Percentiles rank a stretch among this genome's conserved stretches.
These are phyloP conservation scores for Axea sp. DNA, from an alignment of 2,888 invertebrate genomes.

Conservation along the genomic window DNA sequence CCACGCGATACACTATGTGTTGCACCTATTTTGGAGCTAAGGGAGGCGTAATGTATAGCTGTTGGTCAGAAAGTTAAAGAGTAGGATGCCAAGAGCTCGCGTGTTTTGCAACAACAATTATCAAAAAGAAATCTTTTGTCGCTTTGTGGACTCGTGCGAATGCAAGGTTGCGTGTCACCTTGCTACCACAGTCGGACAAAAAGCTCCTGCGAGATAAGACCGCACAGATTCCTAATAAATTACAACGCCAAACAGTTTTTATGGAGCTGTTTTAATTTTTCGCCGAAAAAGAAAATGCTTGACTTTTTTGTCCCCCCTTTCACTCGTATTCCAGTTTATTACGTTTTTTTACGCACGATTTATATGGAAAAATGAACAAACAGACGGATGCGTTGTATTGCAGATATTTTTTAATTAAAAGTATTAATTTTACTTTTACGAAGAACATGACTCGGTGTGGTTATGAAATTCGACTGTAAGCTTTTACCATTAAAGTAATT, in stretches of 20 bases:
- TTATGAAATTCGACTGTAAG: background rate
- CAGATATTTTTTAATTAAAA: conserved; percentile 32
- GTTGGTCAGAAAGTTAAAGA: conserved; percentile 10
- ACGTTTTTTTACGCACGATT: too few species aligned
- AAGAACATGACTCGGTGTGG: background rate
- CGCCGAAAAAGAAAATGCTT: too few species aligned
- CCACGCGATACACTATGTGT: too few species aligned
- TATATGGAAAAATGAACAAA: too few species aligned
- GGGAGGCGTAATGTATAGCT: conserved; percentile 43
- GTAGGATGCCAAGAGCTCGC: conserved; percentile 63
- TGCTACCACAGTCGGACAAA: conserved; percentile 72
- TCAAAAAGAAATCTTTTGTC: conserved; percentile 74
- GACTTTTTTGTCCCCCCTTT: background rate
- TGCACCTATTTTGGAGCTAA: conserved; percentile 46
- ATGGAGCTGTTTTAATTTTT: too few species aligned
- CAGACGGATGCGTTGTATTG: too few species aligned
- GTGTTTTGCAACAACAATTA: conserved; percentile 70
- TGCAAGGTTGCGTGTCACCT: conserved; percentile 74
- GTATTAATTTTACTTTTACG: conserved; percentile 3
- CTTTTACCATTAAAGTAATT: too few species aligned
- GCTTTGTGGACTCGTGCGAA: conserved; percentile 71
- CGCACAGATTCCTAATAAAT: conserved; percentile 37
- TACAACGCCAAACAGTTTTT: conserved; percentile 4
- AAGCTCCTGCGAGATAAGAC: conserved; percentile 71
- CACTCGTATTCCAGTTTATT: too few species aligned